Conservation (phyloP, 2,113 vertebrate species). For the Ramphastos sulfuratus region DNA sequence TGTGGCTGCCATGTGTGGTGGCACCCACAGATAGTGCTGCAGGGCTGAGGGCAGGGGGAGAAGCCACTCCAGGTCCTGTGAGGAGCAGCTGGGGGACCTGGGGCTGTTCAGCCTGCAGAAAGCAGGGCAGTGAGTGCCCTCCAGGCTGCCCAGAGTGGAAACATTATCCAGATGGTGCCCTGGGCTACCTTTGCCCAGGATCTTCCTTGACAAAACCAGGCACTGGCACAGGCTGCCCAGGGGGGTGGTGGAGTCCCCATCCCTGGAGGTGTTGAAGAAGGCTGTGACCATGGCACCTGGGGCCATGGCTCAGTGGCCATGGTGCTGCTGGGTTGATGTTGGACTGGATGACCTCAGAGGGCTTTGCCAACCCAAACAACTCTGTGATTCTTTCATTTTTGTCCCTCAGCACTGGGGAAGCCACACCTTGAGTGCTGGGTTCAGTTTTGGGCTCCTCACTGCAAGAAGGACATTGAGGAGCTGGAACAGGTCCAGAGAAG, state of each 20-base stretch:
- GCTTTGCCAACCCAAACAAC: too few relatives aligned
- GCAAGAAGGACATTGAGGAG: too few relatives aligned
- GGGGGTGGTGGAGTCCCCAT: background rate
- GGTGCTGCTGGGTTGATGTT: background rate
- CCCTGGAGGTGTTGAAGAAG: background rate
- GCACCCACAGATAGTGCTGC: background rate
- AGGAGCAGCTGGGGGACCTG: background rate
- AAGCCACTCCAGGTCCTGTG: background rate
- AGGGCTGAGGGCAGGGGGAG: background rate
- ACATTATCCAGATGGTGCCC: too few relatives aligned
- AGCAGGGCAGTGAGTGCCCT: too few relatives aligned
- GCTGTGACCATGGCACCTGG: background rate
- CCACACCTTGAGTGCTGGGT: too few relatives aligned
- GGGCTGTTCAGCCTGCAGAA: background rate
- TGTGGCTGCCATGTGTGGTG: fast-evolving
- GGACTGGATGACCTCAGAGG: too few relatives aligned
- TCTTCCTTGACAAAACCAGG: too few relatives aligned
- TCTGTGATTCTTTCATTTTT: background rate
- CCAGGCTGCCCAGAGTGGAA: too few relatives aligned
- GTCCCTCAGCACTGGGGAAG: too few relatives aligned
- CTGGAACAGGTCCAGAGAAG: too few relatives aligned
- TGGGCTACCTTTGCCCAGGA: too few relatives aligned
- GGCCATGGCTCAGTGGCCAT: background rate
- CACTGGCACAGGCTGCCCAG: background rate
- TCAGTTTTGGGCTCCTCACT: too few relatives aligned